These are phyloP conservation scores for Cryptus armator DNA, from an alignment of 2,888 invertebrate genomes.

Conservation along the genomic window DNA sequence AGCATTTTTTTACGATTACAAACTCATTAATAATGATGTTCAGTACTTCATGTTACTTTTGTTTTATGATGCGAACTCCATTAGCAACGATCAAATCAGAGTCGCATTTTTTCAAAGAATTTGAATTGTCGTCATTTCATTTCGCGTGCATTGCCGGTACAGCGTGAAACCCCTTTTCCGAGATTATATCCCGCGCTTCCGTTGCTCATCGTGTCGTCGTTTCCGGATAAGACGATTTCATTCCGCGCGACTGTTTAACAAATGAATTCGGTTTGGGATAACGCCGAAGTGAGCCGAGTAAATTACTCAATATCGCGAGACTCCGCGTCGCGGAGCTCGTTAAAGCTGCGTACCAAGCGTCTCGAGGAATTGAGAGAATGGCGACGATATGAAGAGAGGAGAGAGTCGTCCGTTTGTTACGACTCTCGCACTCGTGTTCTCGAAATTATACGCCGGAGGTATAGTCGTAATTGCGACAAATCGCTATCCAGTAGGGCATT, in stretches of 20 bases:
- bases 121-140: background rate
- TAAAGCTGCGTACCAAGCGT: constrained; percentile 22
- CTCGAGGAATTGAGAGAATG: constrained; percentile 1
- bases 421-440: constrained; percentile 35
- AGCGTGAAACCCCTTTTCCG: background rate
- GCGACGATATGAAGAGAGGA: background rate
- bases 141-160: background rate
- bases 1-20: background rate
- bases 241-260: constrained; percentile 18
- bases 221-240: constrained; percentile 23
- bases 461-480: constrained; percentile 39
- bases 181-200: background rate
- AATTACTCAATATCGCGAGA: constrained; percentile 8
- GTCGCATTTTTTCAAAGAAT: background rate
- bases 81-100: background rate
- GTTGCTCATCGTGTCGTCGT: background rate
- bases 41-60: background rate
- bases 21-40: background rate
- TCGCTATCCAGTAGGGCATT: background rate
- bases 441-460: constrained; percentile 36
- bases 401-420: constrained; percentile 44
- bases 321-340: background rate
- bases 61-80: background rate
- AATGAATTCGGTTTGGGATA: constrained; percentile 38
- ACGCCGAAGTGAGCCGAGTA: constrained; percentile 9